These are phyloP conservation scores for Leuciscus waleckii DNA, from an alignment of 2,797 vertebrate genomes.

Conservation along the genomic window DNA sequence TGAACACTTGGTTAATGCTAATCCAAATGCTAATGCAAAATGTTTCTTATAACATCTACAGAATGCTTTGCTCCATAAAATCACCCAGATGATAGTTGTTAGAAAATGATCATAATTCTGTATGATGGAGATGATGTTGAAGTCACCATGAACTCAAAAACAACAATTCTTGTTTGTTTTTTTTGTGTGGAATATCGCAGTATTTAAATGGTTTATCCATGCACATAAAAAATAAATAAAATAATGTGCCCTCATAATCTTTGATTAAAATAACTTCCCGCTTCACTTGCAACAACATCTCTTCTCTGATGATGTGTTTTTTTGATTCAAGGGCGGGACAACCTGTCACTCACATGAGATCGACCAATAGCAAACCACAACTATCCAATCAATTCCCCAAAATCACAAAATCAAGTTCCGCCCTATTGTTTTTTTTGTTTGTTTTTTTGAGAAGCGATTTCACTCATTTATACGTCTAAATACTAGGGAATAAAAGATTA, in stretches of 20 bases:
- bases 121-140: too few species aligned
- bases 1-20: background rate
- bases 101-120: background rate
- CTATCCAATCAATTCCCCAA: background rate
- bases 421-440: too few species aligned
- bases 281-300: background rate
- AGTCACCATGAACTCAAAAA: too few species aligned
- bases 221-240: background rate
- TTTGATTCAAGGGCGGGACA: background rate
- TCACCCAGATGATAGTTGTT: background rate
- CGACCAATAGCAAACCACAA: background rate
- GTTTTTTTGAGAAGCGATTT: background rate
- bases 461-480: background rate
- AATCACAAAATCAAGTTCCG: background rate
- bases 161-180: too few species aligned
- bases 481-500: background rate
- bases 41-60: background rate
- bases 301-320: background rate
- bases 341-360: background rate
- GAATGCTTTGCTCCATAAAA: background rate
- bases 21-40: background rate
- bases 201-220: too few species aligned
- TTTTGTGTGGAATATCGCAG: too few species aligned
- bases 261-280: background rate
- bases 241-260: background rate